phyloP scores from a whole-genome alignment of 2,888 invertebrate species.

The Acheta domesticus region DNA sequence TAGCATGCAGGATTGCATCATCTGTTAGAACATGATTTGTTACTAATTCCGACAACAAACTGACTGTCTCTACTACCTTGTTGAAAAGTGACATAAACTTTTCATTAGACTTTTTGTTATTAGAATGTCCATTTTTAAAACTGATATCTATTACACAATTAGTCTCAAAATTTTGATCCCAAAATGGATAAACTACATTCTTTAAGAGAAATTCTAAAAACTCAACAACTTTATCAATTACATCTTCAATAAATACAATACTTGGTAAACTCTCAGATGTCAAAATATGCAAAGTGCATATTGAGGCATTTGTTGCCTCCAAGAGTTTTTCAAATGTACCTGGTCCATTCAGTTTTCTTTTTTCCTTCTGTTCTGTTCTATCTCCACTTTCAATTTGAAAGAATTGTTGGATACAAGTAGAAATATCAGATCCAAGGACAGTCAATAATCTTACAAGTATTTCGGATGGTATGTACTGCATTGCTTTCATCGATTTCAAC shows the following conservation, averaged over 20 bases:
- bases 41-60: neutral
- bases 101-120: neutral
- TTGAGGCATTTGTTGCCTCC: neutral
- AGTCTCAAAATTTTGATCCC: neutral
- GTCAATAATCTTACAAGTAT: no score
- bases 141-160: neutral
- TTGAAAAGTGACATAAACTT: neutral
- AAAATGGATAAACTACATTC: neutral
- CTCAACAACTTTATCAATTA: neutral
- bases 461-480: no score
- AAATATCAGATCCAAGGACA: no score
- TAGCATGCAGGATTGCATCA: neutral
- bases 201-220: neutral
- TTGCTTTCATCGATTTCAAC: no score
- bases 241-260: neutral
- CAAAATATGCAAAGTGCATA: neutral
- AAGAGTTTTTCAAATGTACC: neutral
- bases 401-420: no score
- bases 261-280: neutral
- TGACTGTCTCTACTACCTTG: neutral
- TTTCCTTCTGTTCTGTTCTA: neutral
- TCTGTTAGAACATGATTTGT: neutral
- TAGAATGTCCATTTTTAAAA: neutral
- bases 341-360: neutral
- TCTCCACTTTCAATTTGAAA: no score